Evolutionary conservation across 2,888 invertebrate species (phyloP).

Genomic region (Pollenia angustigena): DNA sequence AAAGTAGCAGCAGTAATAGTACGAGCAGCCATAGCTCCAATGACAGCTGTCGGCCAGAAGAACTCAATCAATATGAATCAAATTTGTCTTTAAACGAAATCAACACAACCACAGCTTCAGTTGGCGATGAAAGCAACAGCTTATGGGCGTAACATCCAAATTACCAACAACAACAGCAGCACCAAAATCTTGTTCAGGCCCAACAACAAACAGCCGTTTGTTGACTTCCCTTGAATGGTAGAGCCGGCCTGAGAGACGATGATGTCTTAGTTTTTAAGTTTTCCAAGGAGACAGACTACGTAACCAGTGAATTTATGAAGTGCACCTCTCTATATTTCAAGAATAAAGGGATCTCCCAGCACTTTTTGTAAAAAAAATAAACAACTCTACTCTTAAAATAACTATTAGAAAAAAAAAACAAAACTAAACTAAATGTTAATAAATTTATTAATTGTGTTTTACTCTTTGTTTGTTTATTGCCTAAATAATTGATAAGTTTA

Average conservation of each 20-base stretch:
- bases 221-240: slow-evolving; percentile 69
- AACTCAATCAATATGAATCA: slow-evolving; percentile 81
- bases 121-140: slow-evolving; percentile 74
- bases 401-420: slow-evolving; percentile 38
- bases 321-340: slow-evolving; percentile 67
- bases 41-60: slow-evolving; percentile 79
- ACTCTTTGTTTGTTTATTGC: slow-evolving; percentile 22
- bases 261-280: slow-evolving; percentile 69
- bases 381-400: slow-evolving; percentile 59
- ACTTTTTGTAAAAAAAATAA: slow-evolving; percentile 72
- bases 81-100: slow-evolving; percentile 80
- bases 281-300: slow-evolving; percentile 75
- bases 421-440: slow-evolving; percentile 53
- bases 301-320: slow-evolving; percentile 80
- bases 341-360: slow-evolving; percentile 68
- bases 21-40: slow-evolving; percentile 80
- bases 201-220: slow-evolving; percentile 74
- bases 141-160: slow-evolving; percentile 81
- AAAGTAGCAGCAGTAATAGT: slow-evolving; percentile 79
- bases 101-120: slow-evolving; percentile 77
- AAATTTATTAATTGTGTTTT: slow-evolving; percentile 44
- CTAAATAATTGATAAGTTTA: slow-evolving; percentile 5
- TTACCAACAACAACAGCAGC: slow-evolving; percentile 68
- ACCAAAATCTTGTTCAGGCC: slow-evolving; percentile 66
- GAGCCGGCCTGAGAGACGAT: slow-evolving; percentile 30